A percentile compares a stretch with the other conserved stretches of the same genome.
Evolutionary conservation across 2,797 vertebrate genomes (phyloP).

Genomic region (Spizella passerina): DNA sequence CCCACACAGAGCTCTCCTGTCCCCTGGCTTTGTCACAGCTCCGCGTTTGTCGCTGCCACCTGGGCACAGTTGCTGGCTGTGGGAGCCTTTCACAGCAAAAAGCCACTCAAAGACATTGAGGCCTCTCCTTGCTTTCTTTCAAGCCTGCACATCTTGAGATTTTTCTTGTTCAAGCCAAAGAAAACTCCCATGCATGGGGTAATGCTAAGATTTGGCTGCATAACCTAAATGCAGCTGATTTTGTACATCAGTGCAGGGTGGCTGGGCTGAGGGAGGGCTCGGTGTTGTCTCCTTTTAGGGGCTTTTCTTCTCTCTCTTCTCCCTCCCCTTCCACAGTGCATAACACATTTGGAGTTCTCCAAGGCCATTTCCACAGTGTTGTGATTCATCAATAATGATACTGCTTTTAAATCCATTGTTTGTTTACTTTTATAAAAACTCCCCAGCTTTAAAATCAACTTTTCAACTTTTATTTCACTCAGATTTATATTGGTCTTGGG

Average conservation of each 20-base stretch:
- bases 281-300: not conserved
- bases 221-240: rapidly evolving
- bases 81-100: not conserved
- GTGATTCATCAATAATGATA: not conserved
- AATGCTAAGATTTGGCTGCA: not conserved
- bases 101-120: not conserved
- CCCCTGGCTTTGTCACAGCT: not conserved
- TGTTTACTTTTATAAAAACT: not conserved
- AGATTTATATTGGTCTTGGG: not conserved
- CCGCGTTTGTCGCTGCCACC: rapidly evolving
- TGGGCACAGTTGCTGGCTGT: rapidly evolving
- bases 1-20: not conserved
- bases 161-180: not conserved
- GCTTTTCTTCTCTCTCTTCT: not conserved
- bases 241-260: not conserved
- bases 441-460: not conserved
- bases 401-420: conserved; percentile 2
- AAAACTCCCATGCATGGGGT: not conserved
- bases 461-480: not conserved
- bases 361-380: not conserved
- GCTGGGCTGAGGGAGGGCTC: not conserved
- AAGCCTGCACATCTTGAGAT: not conserved
- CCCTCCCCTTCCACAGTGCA: not conserved
- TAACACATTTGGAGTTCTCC: not conserved
- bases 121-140: not conserved